Evolutionary conservation across 1,140 invertebrate species (phyloP).

Genomic region (Euborellia annulipes): DNA sequence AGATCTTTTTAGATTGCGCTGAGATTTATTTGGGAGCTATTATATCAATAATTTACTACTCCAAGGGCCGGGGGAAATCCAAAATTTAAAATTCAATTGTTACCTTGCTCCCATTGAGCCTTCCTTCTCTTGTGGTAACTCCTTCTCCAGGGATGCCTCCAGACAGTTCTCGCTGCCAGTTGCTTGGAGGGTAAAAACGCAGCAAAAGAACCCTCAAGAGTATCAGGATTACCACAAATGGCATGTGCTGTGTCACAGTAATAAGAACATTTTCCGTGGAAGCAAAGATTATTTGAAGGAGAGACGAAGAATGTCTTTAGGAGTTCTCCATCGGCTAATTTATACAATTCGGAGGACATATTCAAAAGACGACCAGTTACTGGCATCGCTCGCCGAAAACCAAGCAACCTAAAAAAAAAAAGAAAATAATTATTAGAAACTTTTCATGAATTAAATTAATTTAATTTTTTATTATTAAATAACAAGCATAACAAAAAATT

Average conservation of each 20-base stretch:
- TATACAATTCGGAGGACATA: constrained; percentile 85
- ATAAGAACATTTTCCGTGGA: constrained; percentile 90
- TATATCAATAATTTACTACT: too few species aligned
- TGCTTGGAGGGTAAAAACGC: constrained; percentile 79
- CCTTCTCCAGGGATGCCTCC: constrained; percentile 89
- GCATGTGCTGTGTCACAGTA: constrained; percentile 98
- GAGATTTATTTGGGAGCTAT: too few species aligned
- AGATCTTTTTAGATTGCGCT: too few species aligned
- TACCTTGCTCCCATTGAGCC: constrained; percentile 83
- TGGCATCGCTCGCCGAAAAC: constrained; percentile 79
- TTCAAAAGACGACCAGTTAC: constrained; percentile 81
- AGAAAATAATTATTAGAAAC: too few species aligned
- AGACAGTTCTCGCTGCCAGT: constrained; percentile 71
- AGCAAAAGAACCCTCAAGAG: constrained; percentile 89
- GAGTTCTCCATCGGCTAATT: constrained; percentile 74
- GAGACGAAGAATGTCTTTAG: constrained; percentile 91
- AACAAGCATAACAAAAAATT: too few species aligned
- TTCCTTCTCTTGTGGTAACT: constrained; percentile 94
- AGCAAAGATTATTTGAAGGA: constrained; percentile 82
- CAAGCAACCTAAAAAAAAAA: constrained; percentile 52
- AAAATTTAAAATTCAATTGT: too few species aligned
- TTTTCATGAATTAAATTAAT: too few species aligned
- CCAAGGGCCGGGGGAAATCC: too few species aligned
- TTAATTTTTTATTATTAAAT: too few species aligned
- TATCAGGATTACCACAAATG: constrained; percentile 90